Base-by-base conservation (phyloP, 2,797 vertebrate species). In the Falco concolor region DNA sequence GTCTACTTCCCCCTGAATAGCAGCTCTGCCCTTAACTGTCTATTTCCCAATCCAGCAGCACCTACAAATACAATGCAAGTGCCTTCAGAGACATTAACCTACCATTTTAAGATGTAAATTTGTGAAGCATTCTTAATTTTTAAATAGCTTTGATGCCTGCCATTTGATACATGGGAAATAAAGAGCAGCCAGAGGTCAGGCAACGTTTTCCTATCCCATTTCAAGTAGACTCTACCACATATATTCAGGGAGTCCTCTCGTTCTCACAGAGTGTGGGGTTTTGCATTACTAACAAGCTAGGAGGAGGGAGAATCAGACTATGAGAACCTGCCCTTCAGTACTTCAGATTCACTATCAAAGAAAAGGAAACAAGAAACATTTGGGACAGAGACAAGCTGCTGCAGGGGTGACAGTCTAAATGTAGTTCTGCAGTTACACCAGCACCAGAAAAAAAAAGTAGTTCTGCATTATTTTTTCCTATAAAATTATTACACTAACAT, bases 41-140 rank as follows among this genome's bases (percentile, higher is more conserved):
- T 49, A 12, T 32, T 72, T 77, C 28, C 49, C 70, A 57, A 1
- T 3, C 72, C 4, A 23, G 32, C 34, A 88, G 36, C 52, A 75
- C 23, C 61, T n/a, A n/a, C 8, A 75, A 49, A 53, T 1, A 1
- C 3, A 10, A 32, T 12, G 6, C 0, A 0, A 17, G 11, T 6
- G 28, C 14, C 25, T 23, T 70, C 64, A 52, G 25, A 59, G 3
- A 34, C 23, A 7, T 16, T 38, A 38, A 78, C n/a, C 24, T 69
- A 22, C 22, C 22, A 30, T 49, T 80, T 74, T n/a, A 36, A 83
- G n/a, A 57, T 7, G 21, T 4, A 78, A 25, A 70, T 60, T 70
- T 25, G 40, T 59, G n/a, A 86, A 89, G 21, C 24, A 9, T 27
- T 89, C 44, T 63, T 24, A 14, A 63, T 59, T 87, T 74, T 82